A percentile compares a stretch with the other conserved stretches of the same genome.
phyloP scores from a whole-genome alignment of 30 jellyfish, hydroid and myxozoan species.

The Catostylus mosaicus region DNA sequence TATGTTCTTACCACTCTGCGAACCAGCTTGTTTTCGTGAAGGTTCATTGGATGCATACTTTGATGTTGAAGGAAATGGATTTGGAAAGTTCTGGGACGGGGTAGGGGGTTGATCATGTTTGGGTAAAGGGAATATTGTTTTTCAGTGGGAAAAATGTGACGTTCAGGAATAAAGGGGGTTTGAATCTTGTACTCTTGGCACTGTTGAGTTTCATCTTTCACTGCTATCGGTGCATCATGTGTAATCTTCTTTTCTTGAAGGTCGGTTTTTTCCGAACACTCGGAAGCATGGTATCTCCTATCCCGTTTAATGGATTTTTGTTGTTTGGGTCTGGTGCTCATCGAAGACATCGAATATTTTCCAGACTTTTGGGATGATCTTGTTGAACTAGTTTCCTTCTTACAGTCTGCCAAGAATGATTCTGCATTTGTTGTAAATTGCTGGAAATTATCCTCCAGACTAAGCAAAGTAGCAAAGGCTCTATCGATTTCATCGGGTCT shows the following conservation, averaged over 20 bases:
- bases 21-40: conserved; percentile 6
- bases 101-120: neutral
- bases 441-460: conserved; percentile 40
- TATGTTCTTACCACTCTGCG: conserved; percentile 16
- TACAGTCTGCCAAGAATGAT: conserved; percentile 40
- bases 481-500: conserved; percentile 26
- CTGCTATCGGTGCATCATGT: neutral
- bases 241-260: conserved; percentile 25
- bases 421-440: conserved; percentile 30
- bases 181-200: conserved; percentile 5
- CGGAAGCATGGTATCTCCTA: conserved; percentile 19
- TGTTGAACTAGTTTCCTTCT: conserved; percentile 35
- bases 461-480: conserved; percentile 24
- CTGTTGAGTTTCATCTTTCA: conserved; percentile 21
- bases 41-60: neutral
- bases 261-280: conserved; percentile 5
- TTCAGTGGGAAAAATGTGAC: conserved; percentile 8
- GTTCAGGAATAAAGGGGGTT: conserved; percentile 26
- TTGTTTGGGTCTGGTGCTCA: conserved; percentile 9
- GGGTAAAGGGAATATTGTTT: neutral
- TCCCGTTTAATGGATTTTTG: conserved; percentile 16
- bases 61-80: neutral
- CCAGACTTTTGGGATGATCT: conserved; percentile 44
- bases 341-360: conserved; percentile 2
- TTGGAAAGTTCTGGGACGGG: conserved; percentile 1